Base-by-base conservation (phyloP, 2,888 invertebrate genomes). In the Leucania comma region DNA sequence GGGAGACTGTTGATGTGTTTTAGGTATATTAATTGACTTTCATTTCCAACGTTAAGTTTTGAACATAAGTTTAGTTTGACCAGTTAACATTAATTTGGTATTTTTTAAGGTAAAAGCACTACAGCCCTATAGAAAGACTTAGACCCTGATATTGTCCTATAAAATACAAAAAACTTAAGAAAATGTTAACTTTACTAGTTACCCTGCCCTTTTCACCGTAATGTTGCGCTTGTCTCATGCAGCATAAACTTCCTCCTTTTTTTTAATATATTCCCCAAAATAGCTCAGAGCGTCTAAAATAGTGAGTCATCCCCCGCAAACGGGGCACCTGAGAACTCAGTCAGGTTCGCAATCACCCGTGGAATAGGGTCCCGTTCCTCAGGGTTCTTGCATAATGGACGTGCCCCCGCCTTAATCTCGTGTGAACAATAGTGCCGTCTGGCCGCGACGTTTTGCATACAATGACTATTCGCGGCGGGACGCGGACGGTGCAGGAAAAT, bases 361-460 rank as follows among this genome's bases (percentile, higher is more conserved):
- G 89, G 90, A 92, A 93, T 92, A 89, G 89, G 90, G 89, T 83
- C 88, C 85, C 86, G 83, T 86, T 90, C 92, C 91, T 87, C 84
- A 83, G 90, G 90, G 87, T 71, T 78, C 81, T 75, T 90, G 92
- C 90, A 93, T 94, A 94, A 94, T 94, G 92, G 92, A 92, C 88
- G 89, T 88, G 86, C 86, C 86, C 86, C 88, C 86, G 85, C 89
- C 92, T 92, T 94, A 94, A 94, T 95, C 95, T 95, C 91, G 90
- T 81, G 90, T 87, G 93, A 92, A 95, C 95, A 95, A 95, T 95
- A 90, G 89, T 82, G 87, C 74, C 86, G 91, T 90, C 93, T 94
- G 94, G 90, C 86, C 89, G 89, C 89, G 94, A 94, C 94, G 92
- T 92, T 94, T 94, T 93, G 93, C 94, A 94, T 95, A 95, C 94